phyloP scores from a whole-genome alignment of 2,888 invertebrate genomes.

The Cheiracanthium punctorium region DNA sequence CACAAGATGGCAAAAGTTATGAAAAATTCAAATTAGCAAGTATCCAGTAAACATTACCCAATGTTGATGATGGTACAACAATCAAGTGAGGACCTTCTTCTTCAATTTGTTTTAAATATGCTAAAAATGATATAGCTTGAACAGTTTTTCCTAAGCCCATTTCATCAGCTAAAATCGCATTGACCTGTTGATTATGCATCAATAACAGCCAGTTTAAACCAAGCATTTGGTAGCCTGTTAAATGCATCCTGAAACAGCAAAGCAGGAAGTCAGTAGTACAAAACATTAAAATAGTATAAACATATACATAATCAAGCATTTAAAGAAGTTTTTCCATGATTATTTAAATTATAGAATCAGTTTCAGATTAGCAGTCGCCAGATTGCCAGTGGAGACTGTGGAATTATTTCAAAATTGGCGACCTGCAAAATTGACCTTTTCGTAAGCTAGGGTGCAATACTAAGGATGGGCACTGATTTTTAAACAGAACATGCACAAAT shows the following conservation, averaged over 20 bases:
- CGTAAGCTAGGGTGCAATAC: too few species aligned
- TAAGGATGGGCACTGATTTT: too few species aligned
- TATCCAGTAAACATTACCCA: slow-evolving; percentile 82
- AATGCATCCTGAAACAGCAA: slow-evolving; percentile 80
- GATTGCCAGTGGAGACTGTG: too few species aligned
- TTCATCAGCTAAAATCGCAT: slow-evolving; percentile 97
- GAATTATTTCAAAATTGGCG: too few species aligned
- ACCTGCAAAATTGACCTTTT: too few species aligned
- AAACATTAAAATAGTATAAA: neutral
- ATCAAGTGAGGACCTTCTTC: slow-evolving; percentile 88
- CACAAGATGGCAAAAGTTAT: too few species aligned
- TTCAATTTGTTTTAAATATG: slow-evolving; percentile 88
- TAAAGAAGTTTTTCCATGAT: too few species aligned
- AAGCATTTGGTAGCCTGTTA: slow-evolving; percentile 91
- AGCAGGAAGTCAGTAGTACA: neutral
- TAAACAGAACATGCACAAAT: too few species aligned
- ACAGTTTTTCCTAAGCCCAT: slow-evolving; percentile 97
- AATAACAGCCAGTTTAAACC: slow-evolving; percentile 95
- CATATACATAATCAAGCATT: too few species aligned
- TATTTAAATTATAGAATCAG: too few species aligned
- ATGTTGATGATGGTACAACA: slow-evolving; percentile 96
- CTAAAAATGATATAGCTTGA: slow-evolving; percentile 92
- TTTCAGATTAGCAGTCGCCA: too few species aligned
- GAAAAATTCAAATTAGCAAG: too few species aligned
- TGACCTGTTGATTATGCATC: slow-evolving; percentile 90